Base-by-base conservation (phyloP, 1,140 invertebrate species). In the Druon quercuslanigerum region DNA sequence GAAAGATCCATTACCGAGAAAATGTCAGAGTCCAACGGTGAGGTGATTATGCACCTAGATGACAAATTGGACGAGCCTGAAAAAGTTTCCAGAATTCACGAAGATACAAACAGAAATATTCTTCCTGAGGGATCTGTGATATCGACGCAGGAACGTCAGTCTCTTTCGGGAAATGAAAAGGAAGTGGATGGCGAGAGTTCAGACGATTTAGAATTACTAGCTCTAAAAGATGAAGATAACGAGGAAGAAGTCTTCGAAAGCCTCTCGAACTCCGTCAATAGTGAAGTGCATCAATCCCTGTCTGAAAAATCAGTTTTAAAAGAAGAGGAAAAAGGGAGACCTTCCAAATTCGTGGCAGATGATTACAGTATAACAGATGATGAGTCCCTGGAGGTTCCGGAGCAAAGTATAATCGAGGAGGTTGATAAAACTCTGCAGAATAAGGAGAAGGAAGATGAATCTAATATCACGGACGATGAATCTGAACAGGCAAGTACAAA, bases 281-380 rank as follows among this genome's bases (percentile, higher is more conserved):
- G 82, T 46, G 72, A 78, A 1, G 50, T 75, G 51, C 50, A 50
- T 12, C 19, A 78, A 12, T 60, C 74, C 51, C 57, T 70, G 7
- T 71, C 33, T 5, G 66, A 74, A 12, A 80, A 74, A 56, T 46
- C 73, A 25, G 72, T 14, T 20, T 5, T 74, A 2, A 76, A 79
- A 51, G 84, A 82, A 78, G 71, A 76, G 0, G 52, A 76, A 33
- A 80, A 70, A 74, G 82, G n/a, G 46, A 66, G 11, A 14, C 75
- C 72, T 9, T 25, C 72, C 0, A 76, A 54, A 70, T 54, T 46
- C 2, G 20, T 60, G 5, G 50, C 60, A 3, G 77, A 80, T 40
- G 77, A 84, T 8, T 79, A 81, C 1, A 87, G 89, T 17, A 89
- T 91, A 12, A 91, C 90, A 2, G 90, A 90, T 16, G 90, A 91